Evolutionary conservation across 1,140 invertebrate genomes (phyloP).

Genomic region (Brachionus manjavacas): DNA sequence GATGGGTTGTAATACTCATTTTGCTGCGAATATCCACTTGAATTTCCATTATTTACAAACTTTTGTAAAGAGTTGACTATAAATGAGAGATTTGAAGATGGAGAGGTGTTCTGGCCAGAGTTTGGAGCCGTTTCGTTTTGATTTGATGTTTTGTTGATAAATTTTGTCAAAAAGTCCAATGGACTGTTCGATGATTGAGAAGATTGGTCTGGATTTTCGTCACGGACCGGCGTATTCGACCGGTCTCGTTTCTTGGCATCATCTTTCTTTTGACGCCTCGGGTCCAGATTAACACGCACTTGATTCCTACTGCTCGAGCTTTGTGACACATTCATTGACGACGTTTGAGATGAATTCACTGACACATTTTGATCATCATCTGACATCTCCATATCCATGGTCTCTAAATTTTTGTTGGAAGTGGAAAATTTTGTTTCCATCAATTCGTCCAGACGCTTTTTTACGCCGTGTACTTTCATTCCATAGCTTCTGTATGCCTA

Average conservation of each 20-base stretch:
- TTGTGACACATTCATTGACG: not conserved
- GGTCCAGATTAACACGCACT: not conserved
- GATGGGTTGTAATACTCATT: not conserved
- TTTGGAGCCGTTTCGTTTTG: not conserved
- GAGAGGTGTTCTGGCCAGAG: not conserved
- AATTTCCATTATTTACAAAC: conserved; percentile 30
- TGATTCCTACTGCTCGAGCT: not conserved
- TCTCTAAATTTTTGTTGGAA: conserved; percentile 26
- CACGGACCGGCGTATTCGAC: not conserved
- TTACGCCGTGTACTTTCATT: conserved; percentile 21
- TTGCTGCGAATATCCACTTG: not conserved
- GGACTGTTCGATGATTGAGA: conserved; percentile 9
- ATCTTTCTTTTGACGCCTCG: not conserved
- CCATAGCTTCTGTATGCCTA: conserved; percentile 35
- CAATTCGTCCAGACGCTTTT: conserved; percentile 5
- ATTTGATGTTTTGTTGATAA: conserved; percentile 25
- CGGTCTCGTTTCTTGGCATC: not conserved
- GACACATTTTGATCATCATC: conserved; percentile 16
- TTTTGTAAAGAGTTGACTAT: conserved; percentile 38
- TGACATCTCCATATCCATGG: conserved; percentile 41
- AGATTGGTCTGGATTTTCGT: conserved; percentile 21
- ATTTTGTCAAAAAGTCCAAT: conserved; percentile 35
- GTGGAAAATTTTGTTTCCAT: conserved; percentile 23
- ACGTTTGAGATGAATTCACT: not conserved
- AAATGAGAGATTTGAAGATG: conserved; percentile 1